Evolutionary conservation across 2,797 vertebrate genomes (phyloP).

Genomic region (Tragelaphus oryx): DNA sequence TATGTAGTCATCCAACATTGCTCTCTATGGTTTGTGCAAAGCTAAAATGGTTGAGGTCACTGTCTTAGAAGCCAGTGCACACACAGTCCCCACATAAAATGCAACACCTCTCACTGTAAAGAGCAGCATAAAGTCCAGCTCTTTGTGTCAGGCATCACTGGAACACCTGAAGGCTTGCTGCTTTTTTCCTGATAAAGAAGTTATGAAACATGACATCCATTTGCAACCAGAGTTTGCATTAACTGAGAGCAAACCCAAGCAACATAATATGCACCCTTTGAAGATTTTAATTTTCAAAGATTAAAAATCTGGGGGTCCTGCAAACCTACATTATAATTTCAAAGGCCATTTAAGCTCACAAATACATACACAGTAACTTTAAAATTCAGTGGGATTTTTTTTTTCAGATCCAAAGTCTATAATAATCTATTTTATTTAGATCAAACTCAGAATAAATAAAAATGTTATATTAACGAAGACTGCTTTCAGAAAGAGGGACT

Average conservation of each 20-base stretch:
- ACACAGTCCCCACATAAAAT: constrained; percentile 80
- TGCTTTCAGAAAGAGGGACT: constrained; percentile 65
- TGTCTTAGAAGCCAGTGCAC: constrained; percentile 82
- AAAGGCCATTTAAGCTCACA: constrained; percentile 66
- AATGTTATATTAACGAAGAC: constrained; percentile 66
- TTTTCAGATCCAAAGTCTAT: constrained; percentile 58
- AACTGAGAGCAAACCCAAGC: constrained; percentile 78
- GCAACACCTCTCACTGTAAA: constrained; percentile 82
- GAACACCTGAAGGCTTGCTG: constrained; percentile 88
- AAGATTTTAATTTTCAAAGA: constrained; percentile 58
- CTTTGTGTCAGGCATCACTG: constrained; percentile 85
- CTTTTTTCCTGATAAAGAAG: constrained; percentile 87
- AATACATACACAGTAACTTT: constrained; percentile 63
- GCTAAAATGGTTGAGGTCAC: constrained; percentile 78
- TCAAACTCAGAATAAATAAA: constrained; percentile 73
- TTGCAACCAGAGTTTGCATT: constrained; percentile 79
- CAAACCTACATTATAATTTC: constrained; percentile 61
- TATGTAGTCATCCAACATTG: constrained; percentile 79
- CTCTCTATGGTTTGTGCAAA: constrained; percentile 61
- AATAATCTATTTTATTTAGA: constrained; percentile 66
- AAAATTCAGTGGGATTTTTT: constrained; percentile 65
- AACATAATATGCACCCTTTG: constrained; percentile 65
- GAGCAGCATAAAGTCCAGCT: constrained; percentile 83
- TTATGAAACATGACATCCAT: constrained; percentile 84
- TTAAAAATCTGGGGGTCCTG: constrained; percentile 60